Percentiles rank a stretch among this genome's conserved stretches.
Conservation (phyloP, 2,888 invertebrate species). For the Fissipunctia ypsillon region DNA sequence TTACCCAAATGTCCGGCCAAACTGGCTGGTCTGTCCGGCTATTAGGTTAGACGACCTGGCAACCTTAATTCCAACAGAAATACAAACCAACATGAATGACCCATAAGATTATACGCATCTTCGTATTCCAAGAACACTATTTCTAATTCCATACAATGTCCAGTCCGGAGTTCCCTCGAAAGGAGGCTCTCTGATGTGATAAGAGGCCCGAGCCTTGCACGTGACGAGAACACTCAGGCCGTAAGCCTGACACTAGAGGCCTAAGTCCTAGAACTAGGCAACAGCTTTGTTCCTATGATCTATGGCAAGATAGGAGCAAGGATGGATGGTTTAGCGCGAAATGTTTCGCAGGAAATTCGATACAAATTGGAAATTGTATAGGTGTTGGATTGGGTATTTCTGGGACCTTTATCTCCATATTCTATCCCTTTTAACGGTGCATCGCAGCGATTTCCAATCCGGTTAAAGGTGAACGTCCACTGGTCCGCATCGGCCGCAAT, state of each 20-base stretch:
- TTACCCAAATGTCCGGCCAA: too few species aligned
- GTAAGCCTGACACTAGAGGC: constrained; percentile 20
- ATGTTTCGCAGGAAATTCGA: neutral
- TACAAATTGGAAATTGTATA: constrained; percentile 6
- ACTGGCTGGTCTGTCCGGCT: too few species aligned
- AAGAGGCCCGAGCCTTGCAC: constrained; percentile 48
- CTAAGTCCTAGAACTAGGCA: neutral
- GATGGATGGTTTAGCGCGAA: neutral
- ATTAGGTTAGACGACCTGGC: too few species aligned
- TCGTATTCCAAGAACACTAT: constrained; percentile 1
- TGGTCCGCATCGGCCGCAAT: too few species aligned
- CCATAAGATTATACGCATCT: constrained; percentile 5
- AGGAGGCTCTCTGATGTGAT: constrained; percentile 67
- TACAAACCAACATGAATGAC: constrained; percentile 22
- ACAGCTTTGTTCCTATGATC: constrained; percentile 22
- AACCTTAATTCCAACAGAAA: too few species aligned
- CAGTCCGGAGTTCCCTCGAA: constrained; percentile 26
- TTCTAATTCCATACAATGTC: constrained; percentile 26
- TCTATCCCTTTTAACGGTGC: neutral
- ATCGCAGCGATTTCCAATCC: neutral
- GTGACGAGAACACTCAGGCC: constrained; percentile 27
- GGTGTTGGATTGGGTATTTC: neutral
- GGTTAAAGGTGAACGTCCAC: too few species aligned
- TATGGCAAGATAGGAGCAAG: constrained; percentile 4
- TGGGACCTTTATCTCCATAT: neutral